phyloP scores from a whole-genome alignment of 2,113 vertebrate genomes.

The Artemisiospiza belli region DNA sequence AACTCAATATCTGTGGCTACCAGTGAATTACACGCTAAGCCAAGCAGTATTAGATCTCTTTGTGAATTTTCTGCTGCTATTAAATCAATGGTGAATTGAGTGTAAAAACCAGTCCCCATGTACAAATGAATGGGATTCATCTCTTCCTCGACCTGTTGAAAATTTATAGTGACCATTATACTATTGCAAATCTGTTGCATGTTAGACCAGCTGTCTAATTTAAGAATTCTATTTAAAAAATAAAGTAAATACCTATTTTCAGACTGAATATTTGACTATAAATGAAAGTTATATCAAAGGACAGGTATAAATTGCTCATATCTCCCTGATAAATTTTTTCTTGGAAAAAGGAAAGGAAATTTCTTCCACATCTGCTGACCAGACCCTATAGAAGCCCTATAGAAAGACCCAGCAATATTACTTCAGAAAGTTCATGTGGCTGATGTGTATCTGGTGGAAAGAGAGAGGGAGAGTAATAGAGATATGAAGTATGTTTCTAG shows the following conservation, averaged over 20 bases:
- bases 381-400: not conserved
- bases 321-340: not conserved
- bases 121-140: not conserved
- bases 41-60: not conserved
- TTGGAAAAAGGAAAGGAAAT: not conserved
- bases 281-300: not conserved
- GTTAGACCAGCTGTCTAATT: not conserved
- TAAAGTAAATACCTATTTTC: not conserved
- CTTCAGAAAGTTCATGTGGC: not conserved
- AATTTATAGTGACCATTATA: not conserved
- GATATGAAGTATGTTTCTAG: not conserved
- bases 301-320: not conserved
- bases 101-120: not conserved
- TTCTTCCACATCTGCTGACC: slow-evolving; percentile 27
- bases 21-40: not conserved
- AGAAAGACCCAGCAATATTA: not conserved
- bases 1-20: not conserved
- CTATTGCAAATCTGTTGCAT: not conserved
- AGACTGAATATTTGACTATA: not conserved
- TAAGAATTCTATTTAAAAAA: not conserved
- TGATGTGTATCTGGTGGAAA: not conserved
- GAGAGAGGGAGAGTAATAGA: not conserved
- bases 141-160: not conserved
- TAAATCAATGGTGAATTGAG: not conserved
- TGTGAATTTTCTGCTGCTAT: not conserved